Evolutionary conservation across 2,888 invertebrate genomes (phyloP), one percentile per base, ranked within the genome.

Genomic region (Limenitis camilla): DNA sequence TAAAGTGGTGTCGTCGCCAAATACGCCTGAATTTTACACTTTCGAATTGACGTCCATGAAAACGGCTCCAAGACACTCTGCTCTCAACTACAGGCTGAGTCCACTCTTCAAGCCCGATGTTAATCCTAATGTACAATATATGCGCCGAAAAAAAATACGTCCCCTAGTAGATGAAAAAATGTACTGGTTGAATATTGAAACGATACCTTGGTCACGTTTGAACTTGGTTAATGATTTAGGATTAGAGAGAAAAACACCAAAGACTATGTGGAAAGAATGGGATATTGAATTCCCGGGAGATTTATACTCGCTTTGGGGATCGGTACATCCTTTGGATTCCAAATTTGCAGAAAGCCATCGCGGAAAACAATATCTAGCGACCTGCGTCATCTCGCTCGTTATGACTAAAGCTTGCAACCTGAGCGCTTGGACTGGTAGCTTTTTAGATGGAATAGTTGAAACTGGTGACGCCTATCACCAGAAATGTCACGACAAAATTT

Each of bases 281-380:
- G 90, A 92, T 56, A 88, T 92, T 2, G 93, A 93, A 67, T 91
- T 92, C 60, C 88, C 90, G 3, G 89, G 90, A 1, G 92, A 91
- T 56, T 72, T 94, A 0, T 93, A 86, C 78, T 92, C 93, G 0
- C 72, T 94, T 1, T 90, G 91, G 89, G 92, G 93, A 1, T 88
- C 88, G 32, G 65, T 92, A 10, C 91, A 92, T 76, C 91, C 92
- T 4, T 72, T 83, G 47, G 90, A 91, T 33, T 63, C 71, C 0
- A 86, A 84, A 58, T 93, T 93, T 68, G 76, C 81, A 0, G 69
- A 73, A 9, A 64, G 68, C 2, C 72, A 88, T 41, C 88, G 92
- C 5, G 92, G 92, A 0, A 91, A 91, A 60, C 93, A 93, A 67
- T 88, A 89, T 39, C 74, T 90, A 42, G 90, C 90, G 8, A 90